A percentile compares a stretch with the other conserved stretches of the same genome.
phyloP scores from a whole-genome alignment of 2,113 vertebrate genomes.

The Gallinago undulata region DNA sequence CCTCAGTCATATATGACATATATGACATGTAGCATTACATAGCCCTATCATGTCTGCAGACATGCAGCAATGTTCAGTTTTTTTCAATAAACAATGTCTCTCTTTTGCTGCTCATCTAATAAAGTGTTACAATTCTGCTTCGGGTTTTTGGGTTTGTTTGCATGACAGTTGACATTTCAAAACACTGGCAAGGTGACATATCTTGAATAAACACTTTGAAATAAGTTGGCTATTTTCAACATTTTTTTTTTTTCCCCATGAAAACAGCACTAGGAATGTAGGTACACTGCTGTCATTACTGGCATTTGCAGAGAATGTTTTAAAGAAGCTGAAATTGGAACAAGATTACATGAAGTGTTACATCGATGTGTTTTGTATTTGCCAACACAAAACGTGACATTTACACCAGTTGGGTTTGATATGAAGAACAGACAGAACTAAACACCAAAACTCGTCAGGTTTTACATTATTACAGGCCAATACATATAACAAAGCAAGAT shows the following conservation, averaged over 20 bases:
- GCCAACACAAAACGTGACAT: neutral
- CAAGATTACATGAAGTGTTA: neutral
- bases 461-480: neutral
- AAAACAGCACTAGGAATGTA: neutral
- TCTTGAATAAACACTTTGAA: neutral
- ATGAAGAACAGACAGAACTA: neutral
- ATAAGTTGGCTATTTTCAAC: neutral
- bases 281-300: neutral
- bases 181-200: constrained; percentile 7
- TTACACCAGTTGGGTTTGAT: neutral
- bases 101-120: constrained; percentile 2
- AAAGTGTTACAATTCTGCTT: neutral
- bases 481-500: neutral
- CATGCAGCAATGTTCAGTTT: neutral
- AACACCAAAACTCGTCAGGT: neutral
- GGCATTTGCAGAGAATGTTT: neutral
- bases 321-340: neutral
- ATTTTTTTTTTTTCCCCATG: neutral
- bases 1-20: neutral
- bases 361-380: neutral
- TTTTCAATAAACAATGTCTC: neutral
- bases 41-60: neutral
- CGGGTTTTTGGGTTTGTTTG: neutral
- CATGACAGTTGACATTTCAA: constrained; percentile 25
- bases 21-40: neutral